A percentile compares a stretch with the other conserved stretches of the same genome.
Evolutionary conservation across 53 echinoderm and acorn worm genomes (phyloP).

Genomic region (Arbacia lixula): DNA sequence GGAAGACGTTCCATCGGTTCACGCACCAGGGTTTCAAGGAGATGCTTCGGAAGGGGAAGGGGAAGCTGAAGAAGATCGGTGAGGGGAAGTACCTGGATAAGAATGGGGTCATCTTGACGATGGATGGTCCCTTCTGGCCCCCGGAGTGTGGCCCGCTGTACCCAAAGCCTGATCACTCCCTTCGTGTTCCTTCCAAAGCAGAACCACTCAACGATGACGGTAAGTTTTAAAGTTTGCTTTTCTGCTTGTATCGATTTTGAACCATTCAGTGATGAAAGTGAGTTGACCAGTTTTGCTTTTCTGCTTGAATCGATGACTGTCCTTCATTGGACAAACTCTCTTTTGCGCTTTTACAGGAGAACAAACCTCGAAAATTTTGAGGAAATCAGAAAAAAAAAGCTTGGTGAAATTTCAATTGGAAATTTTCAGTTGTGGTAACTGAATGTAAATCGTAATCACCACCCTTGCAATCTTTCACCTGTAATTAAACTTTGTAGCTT

Average conservation of each 20-base stretch:
- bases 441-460: no score
- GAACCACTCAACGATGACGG: slow-evolving; percentile 85
- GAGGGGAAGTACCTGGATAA: slow-evolving; percentile 84
- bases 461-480: no score
- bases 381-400: no score
- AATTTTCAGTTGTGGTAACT: no score
- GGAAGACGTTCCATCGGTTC: slow-evolving; percentile 80
- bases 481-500: no score
- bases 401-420: no score
- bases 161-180: slow-evolving; percentile 87
- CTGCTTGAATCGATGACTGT: no score
- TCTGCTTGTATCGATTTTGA: neutral
- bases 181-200: slow-evolving; percentile 48
- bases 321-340: no score
- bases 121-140: slow-evolving; percentile 99
- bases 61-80: slow-evolving; percentile 80
- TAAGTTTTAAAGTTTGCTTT: slow-evolving; percentile 45
- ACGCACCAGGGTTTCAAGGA: slow-evolving; percentile 84
- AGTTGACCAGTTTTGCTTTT: no score
- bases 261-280: no score
- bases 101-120: slow-evolving; percentile 87
- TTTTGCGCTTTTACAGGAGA: no score
- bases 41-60: slow-evolving; percentile 72
- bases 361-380: no score
- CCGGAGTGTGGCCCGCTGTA: slow-evolving; percentile 92